These are phyloP conservation scores for Melipona beecheii DNA, from an alignment of 2,888 invertebrate species.

Conservation along the genomic window DNA sequence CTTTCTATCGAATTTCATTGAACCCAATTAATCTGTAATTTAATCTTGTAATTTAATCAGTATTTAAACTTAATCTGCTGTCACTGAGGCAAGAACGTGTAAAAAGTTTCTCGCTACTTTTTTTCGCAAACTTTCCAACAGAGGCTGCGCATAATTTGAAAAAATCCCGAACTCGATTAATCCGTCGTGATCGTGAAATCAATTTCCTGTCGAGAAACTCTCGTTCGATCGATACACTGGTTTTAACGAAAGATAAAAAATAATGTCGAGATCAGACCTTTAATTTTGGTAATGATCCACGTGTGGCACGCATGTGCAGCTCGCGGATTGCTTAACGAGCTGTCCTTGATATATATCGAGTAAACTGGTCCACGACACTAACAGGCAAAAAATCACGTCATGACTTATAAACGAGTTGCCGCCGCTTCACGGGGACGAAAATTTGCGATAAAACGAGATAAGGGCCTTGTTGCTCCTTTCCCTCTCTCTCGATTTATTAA, in stretches of 20 bases:
- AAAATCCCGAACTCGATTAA: not conserved
- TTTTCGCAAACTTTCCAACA: too few relatives aligned
- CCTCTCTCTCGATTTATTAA: not conserved
- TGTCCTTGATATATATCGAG: slow-evolving; percentile 52
- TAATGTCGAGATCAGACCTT: slow-evolving; percentile 49
- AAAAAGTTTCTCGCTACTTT: too few relatives aligned
- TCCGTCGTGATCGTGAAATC: not conserved
- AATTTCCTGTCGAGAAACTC: not conserved
- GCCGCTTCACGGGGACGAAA: not conserved
- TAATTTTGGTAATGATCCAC: slow-evolving; percentile 66
- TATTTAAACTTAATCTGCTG: too few relatives aligned
- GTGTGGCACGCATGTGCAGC: slow-evolving; percentile 57
- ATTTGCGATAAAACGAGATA: not conserved
- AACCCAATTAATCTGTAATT: too few relatives aligned
- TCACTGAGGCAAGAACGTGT: too few relatives aligned
- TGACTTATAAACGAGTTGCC: not conserved
- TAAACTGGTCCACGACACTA: slow-evolving; percentile 45
- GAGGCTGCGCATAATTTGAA: not conserved
- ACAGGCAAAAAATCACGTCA: slow-evolving; percentile 28
- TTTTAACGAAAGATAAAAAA: slow-evolving; percentile 1
- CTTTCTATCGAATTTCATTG: too few relatives aligned
- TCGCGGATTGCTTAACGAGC: slow-evolving; percentile 60
- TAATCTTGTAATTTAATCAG: too few relatives aligned
- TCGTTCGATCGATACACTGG: not conserved
- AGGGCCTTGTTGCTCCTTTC: not conserved